These are phyloP conservation scores for Antedon bifida DNA, from an alignment of 35 echinoderm and acorn worm species.

Conservation along the genomic window DNA sequence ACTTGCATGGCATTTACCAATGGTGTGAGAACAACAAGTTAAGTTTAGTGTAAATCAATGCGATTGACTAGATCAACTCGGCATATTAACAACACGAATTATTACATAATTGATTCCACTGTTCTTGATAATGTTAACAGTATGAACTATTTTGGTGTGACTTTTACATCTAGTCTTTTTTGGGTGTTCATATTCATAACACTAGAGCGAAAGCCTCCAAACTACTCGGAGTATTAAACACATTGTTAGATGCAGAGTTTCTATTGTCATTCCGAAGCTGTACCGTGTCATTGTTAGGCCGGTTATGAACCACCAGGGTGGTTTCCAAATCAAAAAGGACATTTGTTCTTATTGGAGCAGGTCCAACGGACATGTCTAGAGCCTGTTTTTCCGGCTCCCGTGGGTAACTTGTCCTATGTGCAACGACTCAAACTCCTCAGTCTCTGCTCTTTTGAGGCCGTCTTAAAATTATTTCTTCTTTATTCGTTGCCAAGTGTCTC, in stretches of 20 bases:
- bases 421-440: neutral
- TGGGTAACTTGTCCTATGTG: neutral
- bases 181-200: neutral
- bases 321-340: neutral
- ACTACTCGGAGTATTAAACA: neutral
- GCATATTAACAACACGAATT: too few species aligned
- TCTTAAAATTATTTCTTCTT: neutral
- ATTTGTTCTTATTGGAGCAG: neutral
- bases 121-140: too few species aligned
- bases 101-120: too few species aligned
- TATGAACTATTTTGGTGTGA: too few species aligned
- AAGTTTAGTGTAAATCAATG: too few species aligned
- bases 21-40: too few species aligned
- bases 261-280: neutral
- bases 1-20: too few species aligned
- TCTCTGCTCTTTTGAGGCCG: neutral
- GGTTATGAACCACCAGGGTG: neutral
- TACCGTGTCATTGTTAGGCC: neutral
- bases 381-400: neutral
- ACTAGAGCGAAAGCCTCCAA: neutral
- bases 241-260: neutral
- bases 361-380: neutral
- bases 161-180: neutral
- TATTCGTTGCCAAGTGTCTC: neutral
- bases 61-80: too few species aligned